A percentile compares a stretch with the other conserved stretches of the same genome.
These are phyloP conservation scores for Drosophila helvetica DNA, from an alignment of 2,888 invertebrate genomes.

Conservation along the genomic window DNA sequence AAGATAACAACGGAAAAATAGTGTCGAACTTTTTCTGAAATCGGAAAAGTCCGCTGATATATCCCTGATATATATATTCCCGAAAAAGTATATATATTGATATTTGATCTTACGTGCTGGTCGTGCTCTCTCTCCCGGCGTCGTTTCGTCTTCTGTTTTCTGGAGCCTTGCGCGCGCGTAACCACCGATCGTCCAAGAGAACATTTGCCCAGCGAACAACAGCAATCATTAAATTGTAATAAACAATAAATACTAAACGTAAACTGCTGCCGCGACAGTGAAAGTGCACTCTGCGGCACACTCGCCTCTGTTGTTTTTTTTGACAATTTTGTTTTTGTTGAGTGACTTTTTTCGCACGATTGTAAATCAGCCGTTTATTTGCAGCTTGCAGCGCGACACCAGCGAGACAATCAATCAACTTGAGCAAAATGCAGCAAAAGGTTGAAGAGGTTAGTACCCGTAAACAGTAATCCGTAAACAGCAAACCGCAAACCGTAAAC, in stretches of 20 bases:
- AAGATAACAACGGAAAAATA: neutral
- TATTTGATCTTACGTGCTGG: neutral
- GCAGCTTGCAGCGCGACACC: slow-evolving; percentile 25
- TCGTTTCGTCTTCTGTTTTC: slow-evolving; percentile 8
- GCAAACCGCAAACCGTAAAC: too few relatives aligned
- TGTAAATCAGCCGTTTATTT: slow-evolving; percentile 41
- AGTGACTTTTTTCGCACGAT: slow-evolving; percentile 26
- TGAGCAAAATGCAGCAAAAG: slow-evolving; percentile 65
- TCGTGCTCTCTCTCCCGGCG: neutral
- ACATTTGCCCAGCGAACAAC: neutral
- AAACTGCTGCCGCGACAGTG: slow-evolving; percentile 2
- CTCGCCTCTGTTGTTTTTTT: slow-evolving; percentile 20
- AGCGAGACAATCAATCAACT: slow-evolving; percentile 7
- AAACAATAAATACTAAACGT: slow-evolving; percentile 1
- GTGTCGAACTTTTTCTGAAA: neutral
- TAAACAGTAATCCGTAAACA: too few relatives aligned
- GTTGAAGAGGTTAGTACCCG: slow-evolving; percentile 65
- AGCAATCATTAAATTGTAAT: slow-evolving; percentile 1
- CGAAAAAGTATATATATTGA: neutral
- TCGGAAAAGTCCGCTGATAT: neutral
- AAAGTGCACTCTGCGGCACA: slow-evolving; percentile 8
- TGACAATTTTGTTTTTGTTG: slow-evolving; percentile 33
- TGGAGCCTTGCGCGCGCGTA: slow-evolving; percentile 35
- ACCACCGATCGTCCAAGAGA: slow-evolving; percentile 5
- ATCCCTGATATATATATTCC: neutral